Evolutionary conservation across 2,888 invertebrate genomes (phyloP).

Genomic region (Tolmerus cingulatus): DNA sequence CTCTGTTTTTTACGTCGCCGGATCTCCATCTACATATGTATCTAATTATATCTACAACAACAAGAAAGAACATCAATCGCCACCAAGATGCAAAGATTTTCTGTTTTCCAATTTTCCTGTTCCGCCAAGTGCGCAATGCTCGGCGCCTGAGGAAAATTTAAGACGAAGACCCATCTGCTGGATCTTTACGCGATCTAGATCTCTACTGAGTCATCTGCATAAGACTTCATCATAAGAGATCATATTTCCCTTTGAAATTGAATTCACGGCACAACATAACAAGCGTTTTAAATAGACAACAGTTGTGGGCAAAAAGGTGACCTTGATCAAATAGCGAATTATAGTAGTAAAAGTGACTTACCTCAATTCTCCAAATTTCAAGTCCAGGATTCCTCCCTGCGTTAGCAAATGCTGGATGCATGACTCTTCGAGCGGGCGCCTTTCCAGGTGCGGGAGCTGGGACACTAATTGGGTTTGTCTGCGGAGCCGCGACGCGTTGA

Average conservation of each 20-base stretch:
- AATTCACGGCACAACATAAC: not conserved
- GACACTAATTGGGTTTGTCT: constrained; percentile 55
- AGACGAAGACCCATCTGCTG: not conserved
- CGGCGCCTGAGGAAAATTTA: not conserved
- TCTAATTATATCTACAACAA: not conserved
- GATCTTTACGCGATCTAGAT: not conserved
- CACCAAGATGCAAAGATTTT: not conserved
- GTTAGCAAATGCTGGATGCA: constrained; percentile 74
- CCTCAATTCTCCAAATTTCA: constrained; percentile 85
- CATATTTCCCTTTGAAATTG: not conserved
- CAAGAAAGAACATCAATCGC: not conserved
- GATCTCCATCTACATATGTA: not conserved
- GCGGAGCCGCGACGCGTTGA: not conserved
- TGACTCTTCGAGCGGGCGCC: constrained; percentile 56
- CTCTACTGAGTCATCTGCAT: not conserved
- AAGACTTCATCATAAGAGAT: not conserved
- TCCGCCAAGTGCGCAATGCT: not conserved
- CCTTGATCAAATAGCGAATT: not conserved
- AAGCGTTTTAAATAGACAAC: not conserved
- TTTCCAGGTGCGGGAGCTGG: constrained; percentile 51
- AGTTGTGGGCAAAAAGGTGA: not conserved
- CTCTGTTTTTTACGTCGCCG: not conserved
- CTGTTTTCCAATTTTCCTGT: not conserved
- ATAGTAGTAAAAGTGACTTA: constrained; percentile 60
- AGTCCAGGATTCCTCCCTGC: constrained; percentile 75